These are phyloP conservation scores for human (Homo sapiens) DNA, from an alignment of 2,113 vertebrate species.

Conservation along the genomic window GRCh38 chr3:57847001-57847500, in stretches of 20 bases:
- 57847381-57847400: not conserved
- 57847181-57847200: constrained; percentile 88
- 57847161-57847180: constrained; percentile 76
- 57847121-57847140: constrained; percentile 26
- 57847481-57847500: not conserved
- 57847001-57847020: not conserved
- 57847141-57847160: constrained; percentile 62
- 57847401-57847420: constrained; percentile 41
- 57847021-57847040: constrained; percentile 42
- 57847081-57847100: constrained; percentile 42
- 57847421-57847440: constrained; percentile 11
- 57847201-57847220: constrained; percentile 97
- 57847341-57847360: not conserved
- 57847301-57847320: constrained; percentile 24
- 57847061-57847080: constrained; percentile 32
- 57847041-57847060: constrained; percentile 25
- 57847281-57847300: constrained; percentile 59
- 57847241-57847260: constrained; percentile 51
- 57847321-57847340: constrained; percentile 58
- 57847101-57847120: constrained; percentile 44
- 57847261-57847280: not conserved
- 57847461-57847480: not conserved
- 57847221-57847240: constrained; percentile 98
- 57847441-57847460: not conserved
- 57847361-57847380: constrained; percentile 15